These are phyloP conservation scores for Malthinus flaveolus DNA, from an alignment of 2,888 invertebrate species.

Conservation along the genomic window DNA sequence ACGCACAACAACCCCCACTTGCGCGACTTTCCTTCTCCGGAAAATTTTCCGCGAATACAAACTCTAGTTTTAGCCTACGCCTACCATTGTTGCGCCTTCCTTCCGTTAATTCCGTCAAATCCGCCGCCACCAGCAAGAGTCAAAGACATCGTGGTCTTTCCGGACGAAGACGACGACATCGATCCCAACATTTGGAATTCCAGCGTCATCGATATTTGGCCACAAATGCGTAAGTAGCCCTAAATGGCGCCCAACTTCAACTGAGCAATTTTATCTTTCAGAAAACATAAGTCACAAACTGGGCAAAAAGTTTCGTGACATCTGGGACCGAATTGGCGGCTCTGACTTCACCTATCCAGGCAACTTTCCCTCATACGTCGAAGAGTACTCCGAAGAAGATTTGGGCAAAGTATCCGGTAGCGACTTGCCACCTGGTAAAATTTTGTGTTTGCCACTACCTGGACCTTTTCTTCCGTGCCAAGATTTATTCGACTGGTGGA, in stretches of 20 bases:
- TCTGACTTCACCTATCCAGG: constrained; percentile 72
- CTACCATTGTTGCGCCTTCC: constrained; percentile 93
- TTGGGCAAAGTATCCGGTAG: constrained; percentile 44
- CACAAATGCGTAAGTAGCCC: constrained; percentile 71
- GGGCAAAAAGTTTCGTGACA: constrained; percentile 68
- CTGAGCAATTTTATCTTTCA: constrained; percentile 49
- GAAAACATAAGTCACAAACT: constrained; percentile 75
- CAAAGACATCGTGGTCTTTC: constrained; percentile 70
- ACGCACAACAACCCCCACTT: constrained; percentile 90
- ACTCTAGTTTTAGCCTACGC: constrained; percentile 88
- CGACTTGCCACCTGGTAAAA: constrained; percentile 53
- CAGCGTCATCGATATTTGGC: constrained; percentile 80
- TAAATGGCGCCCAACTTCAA: not conserved
- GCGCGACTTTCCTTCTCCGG: constrained; percentile 84
- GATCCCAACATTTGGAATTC: constrained; percentile 80
- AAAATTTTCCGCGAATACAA: constrained; percentile 83
- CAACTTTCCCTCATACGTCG: constrained; percentile 70
- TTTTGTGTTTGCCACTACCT: constrained; percentile 82
- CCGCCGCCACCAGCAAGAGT: constrained; percentile 57
- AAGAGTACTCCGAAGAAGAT: constrained; percentile 73
- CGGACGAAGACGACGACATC: constrained; percentile 66
- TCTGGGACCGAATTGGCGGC: constrained; percentile 71
- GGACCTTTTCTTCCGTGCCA: constrained; percentile 95
- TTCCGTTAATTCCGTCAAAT: constrained; percentile 65
- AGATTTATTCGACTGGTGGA: constrained; percentile 98